Evolutionary conservation across 2,113 vertebrate species (phyloP).

Genomic region (Antidorcas marsupialis): DNA sequence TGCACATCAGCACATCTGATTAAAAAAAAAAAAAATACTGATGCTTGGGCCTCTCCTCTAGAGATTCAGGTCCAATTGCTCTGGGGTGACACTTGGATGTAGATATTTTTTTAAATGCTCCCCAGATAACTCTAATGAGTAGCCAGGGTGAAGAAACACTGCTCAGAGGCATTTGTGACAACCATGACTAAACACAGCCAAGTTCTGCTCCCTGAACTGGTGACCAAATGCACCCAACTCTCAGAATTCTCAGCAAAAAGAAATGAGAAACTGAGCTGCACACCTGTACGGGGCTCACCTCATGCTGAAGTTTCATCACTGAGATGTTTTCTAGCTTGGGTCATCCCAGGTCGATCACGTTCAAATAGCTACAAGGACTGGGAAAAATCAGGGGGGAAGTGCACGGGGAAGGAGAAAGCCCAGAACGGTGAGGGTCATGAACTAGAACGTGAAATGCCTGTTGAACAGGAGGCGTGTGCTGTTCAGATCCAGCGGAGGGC

Average conservation of each 20-base stretch:
- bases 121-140: not conserved
- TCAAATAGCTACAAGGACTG: not conserved
- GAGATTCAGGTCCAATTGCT: not conserved
- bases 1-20: not conserved
- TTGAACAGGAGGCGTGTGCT: not conserved
- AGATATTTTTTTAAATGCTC: not conserved
- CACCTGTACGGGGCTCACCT: not conserved
- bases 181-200: not conserved
- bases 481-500: not conserved
- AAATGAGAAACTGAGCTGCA: not conserved
- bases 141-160: not conserved
- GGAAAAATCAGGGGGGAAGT: not conserved
- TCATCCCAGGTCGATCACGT: not conserved
- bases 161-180: conserved; percentile 3
- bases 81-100: not conserved
- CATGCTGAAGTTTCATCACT: not conserved
- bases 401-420: not conserved
- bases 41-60: not conserved
- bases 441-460: not conserved
- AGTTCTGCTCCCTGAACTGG: not conserved
- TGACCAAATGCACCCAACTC: not conserved
- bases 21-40: not conserved
- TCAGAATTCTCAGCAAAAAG: not conserved
- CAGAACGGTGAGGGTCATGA: not conserved
- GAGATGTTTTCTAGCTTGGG: not conserved